Percentiles rank a stretch among this genome's conserved stretches.
phyloP scores from a whole-genome alignment of 2,113 vertebrate genomes.

The Callaeas wilsoni region DNA sequence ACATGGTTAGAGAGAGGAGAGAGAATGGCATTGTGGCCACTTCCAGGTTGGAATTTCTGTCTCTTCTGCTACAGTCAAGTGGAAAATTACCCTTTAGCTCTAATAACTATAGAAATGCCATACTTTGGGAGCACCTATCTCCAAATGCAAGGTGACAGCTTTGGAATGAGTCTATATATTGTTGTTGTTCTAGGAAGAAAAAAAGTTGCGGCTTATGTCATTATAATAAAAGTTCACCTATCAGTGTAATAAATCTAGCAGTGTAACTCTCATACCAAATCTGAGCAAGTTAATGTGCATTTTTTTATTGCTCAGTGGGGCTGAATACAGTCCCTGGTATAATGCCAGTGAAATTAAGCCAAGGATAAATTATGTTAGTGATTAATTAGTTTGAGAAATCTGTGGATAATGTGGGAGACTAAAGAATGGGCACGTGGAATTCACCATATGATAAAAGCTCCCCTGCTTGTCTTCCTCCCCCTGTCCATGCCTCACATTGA shows the following conservation, averaged over 20 bases:
- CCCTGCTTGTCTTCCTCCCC: neutral
- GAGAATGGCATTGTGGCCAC: neutral
- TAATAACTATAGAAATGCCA: neutral
- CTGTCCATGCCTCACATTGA: neutral
- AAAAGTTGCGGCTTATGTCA: neutral
- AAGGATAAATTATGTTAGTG: neutral
- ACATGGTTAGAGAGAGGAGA: fast-evolving
- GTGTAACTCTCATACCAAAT: neutral
- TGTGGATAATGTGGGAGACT: neutral
- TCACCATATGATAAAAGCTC: neutral
- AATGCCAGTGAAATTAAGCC: neutral
- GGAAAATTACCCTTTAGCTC: neutral
- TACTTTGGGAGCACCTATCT: neutral
- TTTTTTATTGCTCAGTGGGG: neutral
- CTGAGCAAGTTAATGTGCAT: neutral
- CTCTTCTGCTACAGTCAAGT: neutral
- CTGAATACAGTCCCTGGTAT: neutral
- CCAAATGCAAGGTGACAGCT: neutral
- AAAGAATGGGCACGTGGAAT: neutral
- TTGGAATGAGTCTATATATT: neutral
- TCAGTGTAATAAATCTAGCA: neutral
- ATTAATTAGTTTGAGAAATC: neutral
- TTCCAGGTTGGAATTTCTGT: neutral
- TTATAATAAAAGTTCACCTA: neutral
- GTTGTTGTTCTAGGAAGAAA: neutral